phyloP scores from a whole-genome alignment of 1,140 invertebrate genomes.

The Nilaparvata lugens region DNA sequence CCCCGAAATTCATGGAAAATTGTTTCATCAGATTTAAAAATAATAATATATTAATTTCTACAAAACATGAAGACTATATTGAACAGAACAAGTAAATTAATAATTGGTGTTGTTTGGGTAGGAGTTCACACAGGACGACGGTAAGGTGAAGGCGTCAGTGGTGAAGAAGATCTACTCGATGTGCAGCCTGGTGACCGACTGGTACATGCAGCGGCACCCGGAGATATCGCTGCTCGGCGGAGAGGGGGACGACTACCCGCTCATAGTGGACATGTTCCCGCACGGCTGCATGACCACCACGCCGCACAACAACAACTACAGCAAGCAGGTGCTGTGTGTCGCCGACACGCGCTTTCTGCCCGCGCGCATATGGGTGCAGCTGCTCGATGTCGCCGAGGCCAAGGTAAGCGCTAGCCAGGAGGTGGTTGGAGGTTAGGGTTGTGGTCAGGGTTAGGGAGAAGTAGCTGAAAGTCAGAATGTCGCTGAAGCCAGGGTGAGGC shows the following conservation, averaged over 20 bases:
- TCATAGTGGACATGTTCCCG: conserved; percentile 31
- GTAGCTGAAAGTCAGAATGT: too few species aligned
- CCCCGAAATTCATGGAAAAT: too few species aligned
- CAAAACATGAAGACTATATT: too few species aligned
- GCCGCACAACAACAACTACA: conserved; percentile 29
- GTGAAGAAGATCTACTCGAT: conserved; percentile 28
- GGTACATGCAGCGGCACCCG: conserved; percentile 29
- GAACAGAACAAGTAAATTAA: too few species aligned
- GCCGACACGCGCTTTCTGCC: conserved; percentile 30
- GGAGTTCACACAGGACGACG: conserved; percentile 15
- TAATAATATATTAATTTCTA: too few species aligned
- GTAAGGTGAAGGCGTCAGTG: conserved; percentile 14
- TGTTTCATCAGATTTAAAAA: too few species aligned
- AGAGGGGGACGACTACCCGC: conserved; percentile 23
- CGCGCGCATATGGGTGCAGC: conserved; percentile 27
- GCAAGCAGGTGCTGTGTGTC: conserved; percentile 28
- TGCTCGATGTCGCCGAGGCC: conserved; percentile 17
- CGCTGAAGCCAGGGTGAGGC: too few species aligned
- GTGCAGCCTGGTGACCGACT: conserved; percentile 27
- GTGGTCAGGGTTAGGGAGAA: too few species aligned
- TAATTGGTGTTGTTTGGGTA: too few species aligned
- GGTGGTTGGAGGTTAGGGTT: too few species aligned
- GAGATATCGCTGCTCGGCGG: conserved; percentile 26
- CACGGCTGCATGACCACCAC: conserved; percentile 30
- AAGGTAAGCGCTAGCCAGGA: neutral